Evolutionary conservation across 2,797 vertebrate genomes (phyloP).

Genomic region (Buphagus erythrorhynchus): DNA sequence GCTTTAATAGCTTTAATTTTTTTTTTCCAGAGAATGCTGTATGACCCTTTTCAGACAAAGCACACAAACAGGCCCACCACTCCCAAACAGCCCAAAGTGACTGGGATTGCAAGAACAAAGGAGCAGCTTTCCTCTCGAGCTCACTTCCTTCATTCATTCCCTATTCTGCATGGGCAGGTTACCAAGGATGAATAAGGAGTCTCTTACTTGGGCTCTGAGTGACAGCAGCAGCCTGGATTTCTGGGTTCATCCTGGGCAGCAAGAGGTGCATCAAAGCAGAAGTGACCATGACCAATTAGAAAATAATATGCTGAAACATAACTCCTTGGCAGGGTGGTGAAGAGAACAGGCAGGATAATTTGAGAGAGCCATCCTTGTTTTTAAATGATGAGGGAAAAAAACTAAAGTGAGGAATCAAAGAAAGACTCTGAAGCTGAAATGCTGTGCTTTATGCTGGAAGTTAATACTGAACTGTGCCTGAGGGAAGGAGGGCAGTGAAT

Average conservation of each 20-base stretch:
- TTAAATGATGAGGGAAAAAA: background rate
- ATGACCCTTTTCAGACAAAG: background rate
- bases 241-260: background rate
- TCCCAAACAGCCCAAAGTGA: background rate
- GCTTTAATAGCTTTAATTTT: background rate
- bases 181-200: background rate
- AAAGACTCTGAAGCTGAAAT: background rate
- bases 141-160: background rate
- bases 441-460: background rate
- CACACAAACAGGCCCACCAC: background rate
- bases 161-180: background rate
- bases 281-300: background rate
- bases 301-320: background rate
- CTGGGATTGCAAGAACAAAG: background rate
- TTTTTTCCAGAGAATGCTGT: background rate
- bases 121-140: background rate
- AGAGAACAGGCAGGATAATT: background rate
- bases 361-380: background rate
- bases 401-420: background rate
- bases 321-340: background rate
- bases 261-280: background rate
- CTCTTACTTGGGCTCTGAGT: background rate
- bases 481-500: background rate
- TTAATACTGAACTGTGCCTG: background rate
- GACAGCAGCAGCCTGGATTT: background rate